Conservation (phyloP, 2,888 invertebrate species). For the Agrochola litura region DNA sequence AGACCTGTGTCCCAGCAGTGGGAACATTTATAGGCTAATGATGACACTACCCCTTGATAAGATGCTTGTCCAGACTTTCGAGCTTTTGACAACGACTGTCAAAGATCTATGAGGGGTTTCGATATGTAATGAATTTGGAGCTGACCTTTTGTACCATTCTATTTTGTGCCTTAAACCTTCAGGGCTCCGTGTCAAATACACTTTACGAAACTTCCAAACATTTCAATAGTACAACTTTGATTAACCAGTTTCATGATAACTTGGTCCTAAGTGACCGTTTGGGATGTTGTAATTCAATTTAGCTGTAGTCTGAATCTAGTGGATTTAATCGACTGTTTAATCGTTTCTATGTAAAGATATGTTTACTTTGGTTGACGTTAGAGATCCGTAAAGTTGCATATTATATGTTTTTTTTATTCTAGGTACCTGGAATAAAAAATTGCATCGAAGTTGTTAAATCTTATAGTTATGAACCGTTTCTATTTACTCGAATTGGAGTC, state of each 20-base stretch:
- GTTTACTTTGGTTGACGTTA: not conserved
- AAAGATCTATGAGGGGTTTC: not conserved
- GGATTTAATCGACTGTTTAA: constrained; percentile 20
- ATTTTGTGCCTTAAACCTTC: constrained; percentile 16
- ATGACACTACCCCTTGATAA: not conserved
- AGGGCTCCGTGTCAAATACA: constrained; percentile 60
- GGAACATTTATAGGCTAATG: too few species aligned
- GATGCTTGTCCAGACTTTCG: not conserved
- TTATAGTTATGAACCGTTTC: not conserved
- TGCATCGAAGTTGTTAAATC: not conserved
- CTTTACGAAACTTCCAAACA: constrained; percentile 61
- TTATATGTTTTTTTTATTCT: not conserved
- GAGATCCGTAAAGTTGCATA: not conserved
- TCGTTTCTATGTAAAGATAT: not conserved
- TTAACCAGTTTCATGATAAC: constrained; percentile 53
- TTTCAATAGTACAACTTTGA: constrained; percentile 62
- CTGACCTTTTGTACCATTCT: constrained; percentile 3
- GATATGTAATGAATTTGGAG: not conserved
- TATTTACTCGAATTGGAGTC: too few species aligned
- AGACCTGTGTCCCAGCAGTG: too few species aligned
- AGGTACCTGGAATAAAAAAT: too few species aligned
- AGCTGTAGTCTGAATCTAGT: constrained; percentile 25
- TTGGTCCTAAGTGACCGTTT: constrained; percentile 54
- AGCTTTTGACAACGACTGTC: not conserved
- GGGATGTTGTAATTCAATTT: constrained; percentile 54